These are phyloP conservation scores for Contarinia nasturtii DNA, from an alignment of 1,140 invertebrate genomes.

Conservation along the genomic window DNA sequence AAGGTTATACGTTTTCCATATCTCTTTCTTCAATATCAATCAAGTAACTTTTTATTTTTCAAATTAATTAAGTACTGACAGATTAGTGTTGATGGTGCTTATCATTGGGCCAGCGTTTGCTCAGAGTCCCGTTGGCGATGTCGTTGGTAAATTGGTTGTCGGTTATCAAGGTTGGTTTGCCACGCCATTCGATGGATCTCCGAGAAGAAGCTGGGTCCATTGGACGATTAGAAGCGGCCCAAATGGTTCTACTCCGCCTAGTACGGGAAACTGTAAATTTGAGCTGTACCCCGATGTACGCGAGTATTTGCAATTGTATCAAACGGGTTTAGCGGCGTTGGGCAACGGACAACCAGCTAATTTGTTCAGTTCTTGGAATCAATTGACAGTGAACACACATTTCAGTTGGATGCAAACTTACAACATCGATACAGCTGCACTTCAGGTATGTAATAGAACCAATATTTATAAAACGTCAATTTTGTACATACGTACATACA, in stretches of 20 bases:
- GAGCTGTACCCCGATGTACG: no score
- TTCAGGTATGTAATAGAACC: neutral
- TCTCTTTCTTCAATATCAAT: no score
- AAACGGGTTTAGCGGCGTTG: no score
- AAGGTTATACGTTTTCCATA: no score
- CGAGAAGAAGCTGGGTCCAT: neutral
- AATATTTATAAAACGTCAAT: neutral
- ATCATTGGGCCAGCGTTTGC: neutral
- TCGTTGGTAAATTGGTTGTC: neutral
- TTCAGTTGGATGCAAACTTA: neutral
- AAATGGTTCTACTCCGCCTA: no score
- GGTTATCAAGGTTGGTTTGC: neutral
- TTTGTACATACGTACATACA: neutral
- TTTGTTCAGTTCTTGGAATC: neutral
- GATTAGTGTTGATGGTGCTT: no score
- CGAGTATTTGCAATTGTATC: no score
- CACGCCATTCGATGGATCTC: neutral
- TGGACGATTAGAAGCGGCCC: neutral
- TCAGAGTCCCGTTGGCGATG: neutral
- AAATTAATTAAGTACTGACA: no score
- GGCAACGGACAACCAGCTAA: neutral
- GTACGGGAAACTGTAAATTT: no score
- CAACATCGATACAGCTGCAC: neutral
- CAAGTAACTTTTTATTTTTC: no score
- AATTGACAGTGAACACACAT: neutral